phyloP scores from a whole-genome alignment of 2,797 vertebrate genomes.

The Paedocypris micromegethes region DNA sequence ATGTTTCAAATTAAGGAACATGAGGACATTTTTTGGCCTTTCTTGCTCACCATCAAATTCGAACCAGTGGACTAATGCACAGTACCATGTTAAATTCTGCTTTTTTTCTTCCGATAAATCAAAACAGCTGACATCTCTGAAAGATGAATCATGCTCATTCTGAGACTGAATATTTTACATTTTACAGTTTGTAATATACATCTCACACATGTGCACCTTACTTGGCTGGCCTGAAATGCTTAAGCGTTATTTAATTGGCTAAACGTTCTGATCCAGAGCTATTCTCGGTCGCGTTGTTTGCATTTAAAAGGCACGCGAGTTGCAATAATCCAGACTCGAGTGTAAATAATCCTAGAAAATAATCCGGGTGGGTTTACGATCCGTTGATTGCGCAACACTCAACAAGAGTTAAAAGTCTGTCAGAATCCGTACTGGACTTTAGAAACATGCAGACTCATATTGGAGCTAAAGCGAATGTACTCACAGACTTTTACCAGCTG shows the following conservation, averaged over 20 bases:
- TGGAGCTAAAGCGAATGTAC: conserved; percentile 11
- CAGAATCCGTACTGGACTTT: neutral
- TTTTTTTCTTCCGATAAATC: too few species aligned
- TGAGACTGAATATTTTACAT: neutral
- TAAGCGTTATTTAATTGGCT: conserved; percentile 37
- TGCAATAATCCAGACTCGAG: conserved; percentile 2
- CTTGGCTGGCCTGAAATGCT: conserved; percentile 9
- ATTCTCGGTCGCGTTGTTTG: conserved; percentile 28
- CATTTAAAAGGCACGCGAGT: conserved; percentile 10
- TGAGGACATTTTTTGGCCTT: too few species aligned
- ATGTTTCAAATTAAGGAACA: too few species aligned
- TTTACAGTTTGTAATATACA: neutral
- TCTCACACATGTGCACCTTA: neutral
- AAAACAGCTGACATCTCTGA: too few species aligned
- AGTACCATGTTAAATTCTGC: too few species aligned
- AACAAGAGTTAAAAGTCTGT: neutral
- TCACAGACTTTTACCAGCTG: conserved; percentile 55
- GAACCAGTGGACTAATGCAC: too few species aligned
- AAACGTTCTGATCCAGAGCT: conserved; percentile 21
- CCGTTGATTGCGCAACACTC: conserved; percentile 33
- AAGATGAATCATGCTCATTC: neutral
- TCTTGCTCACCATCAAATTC: too few species aligned
- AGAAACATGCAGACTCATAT: conserved; percentile 1
- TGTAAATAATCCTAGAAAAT: conserved; percentile 10
- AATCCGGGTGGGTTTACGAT: too few species aligned